Base-by-base conservation (phyloP, 2,113 vertebrate species). In the Acanthochromis polyacanthus region DNA sequence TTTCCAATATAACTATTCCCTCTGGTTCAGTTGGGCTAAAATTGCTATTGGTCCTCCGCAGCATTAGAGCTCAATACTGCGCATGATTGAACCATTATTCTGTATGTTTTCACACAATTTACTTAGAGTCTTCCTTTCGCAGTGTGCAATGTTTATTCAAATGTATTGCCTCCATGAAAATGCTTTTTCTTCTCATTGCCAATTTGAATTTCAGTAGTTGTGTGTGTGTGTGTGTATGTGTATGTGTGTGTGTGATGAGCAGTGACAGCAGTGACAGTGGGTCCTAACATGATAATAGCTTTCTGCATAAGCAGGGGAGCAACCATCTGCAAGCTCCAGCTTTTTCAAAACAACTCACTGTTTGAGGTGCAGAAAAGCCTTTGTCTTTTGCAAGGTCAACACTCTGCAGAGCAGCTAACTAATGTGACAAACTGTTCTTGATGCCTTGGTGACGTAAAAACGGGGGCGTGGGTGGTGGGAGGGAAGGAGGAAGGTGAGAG, bases 301-400 rank as follows among this genome's bases (percentile, higher is more conserved):
- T 63, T 58, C 67, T 71, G 80, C 66, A 83, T 78, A 82, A 80
- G 69, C 73, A 78, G 65, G 64, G 61, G 15, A n/a, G 45, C 46
- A 60, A 46, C 88, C 84, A 73, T 87, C 78, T 83, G 81, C 71
- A 77, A 69, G 58, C 60, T 63, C n/a, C 28, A 10, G 63, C 58
- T 70, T 82, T 71, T 43, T 51, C 36, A 9, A 53, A 89, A 79
- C 23, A 65, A 68, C 74, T 67, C 3, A 1, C 87, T 91, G 72
- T 71, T 92, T 89, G 83, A 87, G 77, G 89, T 91, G 83, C 91
- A 89, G 82, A 80, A 36, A 58, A 76, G 77, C 66, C 75, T 86
- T 75, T 78, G 79, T 89, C 83, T 86, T 83, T 60, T 53, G 60
- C 84, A 90, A 92, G 89, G 92, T 93, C 84, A 80, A 12, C 10